Evolutionary conservation across 2,888 invertebrate species (phyloP).

Genomic region (Tryphoninae sp.): DNA sequence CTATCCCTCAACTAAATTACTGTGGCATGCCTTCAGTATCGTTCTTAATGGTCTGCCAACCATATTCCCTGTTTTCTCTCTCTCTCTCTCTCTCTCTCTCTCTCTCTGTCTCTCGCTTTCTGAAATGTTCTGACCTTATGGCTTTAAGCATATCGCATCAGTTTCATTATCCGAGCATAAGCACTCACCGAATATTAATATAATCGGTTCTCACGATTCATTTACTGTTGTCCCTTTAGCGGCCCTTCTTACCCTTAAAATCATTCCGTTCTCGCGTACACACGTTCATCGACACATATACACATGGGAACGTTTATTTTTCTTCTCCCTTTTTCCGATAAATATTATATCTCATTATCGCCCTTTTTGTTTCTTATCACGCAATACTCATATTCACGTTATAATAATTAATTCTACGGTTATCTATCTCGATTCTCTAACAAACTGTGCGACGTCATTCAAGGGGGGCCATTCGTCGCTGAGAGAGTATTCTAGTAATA

Average conservation of each 20-base stretch:
- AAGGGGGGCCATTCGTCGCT: constrained; percentile 63
- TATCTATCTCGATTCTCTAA: constrained; percentile 57
- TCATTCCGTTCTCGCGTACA: not conserved
- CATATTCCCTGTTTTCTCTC: not conserved
- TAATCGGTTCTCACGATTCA: constrained; percentile 56
- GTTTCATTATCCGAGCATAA: constrained; percentile 61
- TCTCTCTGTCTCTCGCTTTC: constrained; percentile 6
- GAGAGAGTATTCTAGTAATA: constrained; percentile 49
- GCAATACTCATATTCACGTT: constrained; percentile 27
- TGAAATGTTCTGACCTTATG: constrained; percentile 24
- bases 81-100: not conserved
- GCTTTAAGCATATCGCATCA: constrained; percentile 63
- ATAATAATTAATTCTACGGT: constrained; percentile 27
- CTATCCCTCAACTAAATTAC: not conserved
- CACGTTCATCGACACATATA: not conserved
- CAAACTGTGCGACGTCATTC: constrained; percentile 64
- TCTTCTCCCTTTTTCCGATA: not conserved
- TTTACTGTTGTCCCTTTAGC: constrained; percentile 21
- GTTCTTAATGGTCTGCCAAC: not conserved
- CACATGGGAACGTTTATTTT: not conserved
- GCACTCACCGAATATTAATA: constrained; percentile 61
- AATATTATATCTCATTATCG: constrained; percentile 33
- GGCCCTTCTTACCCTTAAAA: constrained; percentile 23
- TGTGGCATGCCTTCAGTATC: not conserved
- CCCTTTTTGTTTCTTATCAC: constrained; percentile 23